Conservation (phyloP, 1,140 invertebrate genomes). For the Littorina saxatilis region DNA sequence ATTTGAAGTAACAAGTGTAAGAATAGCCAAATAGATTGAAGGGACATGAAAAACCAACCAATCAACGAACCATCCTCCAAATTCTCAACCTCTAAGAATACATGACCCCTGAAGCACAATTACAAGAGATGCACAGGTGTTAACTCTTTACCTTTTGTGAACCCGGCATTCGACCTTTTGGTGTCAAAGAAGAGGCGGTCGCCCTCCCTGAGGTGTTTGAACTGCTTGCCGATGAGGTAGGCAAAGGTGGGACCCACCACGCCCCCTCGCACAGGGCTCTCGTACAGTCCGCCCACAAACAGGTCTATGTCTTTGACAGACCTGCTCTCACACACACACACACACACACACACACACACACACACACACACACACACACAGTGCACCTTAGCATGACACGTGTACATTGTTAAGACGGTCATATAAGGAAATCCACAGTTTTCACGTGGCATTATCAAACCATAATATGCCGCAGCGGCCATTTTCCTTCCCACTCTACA, state of each 20-base stretch:
- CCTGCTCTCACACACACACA: too few relatives aligned
- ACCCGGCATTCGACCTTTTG: conserved; percentile 7
- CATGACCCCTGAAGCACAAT: too few relatives aligned
- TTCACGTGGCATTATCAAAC: neutral
- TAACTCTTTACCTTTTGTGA: conserved; percentile 10
- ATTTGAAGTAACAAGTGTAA: too few relatives aligned
- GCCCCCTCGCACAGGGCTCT: conserved; percentile 89
- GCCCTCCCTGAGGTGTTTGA: conserved; percentile 89
- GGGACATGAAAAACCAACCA: too few relatives aligned
- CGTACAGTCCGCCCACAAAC: conserved; percentile 82
- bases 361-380: conserved; percentile 2
- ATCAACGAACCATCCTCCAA: too few relatives aligned
- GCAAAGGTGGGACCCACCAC: conserved; percentile 95
- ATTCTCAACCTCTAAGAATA: too few relatives aligned
- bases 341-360: neutral
- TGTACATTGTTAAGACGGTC: neutral
- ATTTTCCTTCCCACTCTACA: too few relatives aligned
- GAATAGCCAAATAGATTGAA: too few relatives aligned
- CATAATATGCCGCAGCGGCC: too few relatives aligned
- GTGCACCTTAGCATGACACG: neutral
- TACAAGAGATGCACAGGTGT: too few relatives aligned
- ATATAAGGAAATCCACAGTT: neutral
- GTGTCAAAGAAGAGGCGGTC: conserved; percentile 98
- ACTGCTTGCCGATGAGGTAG: conserved; percentile 96
- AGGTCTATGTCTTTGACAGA: conserved; percentile 73